These are phyloP conservation scores for Austrolebias charrua DNA, from an alignment of 2,797 vertebrate species.

Conservation along the genomic window DNA sequence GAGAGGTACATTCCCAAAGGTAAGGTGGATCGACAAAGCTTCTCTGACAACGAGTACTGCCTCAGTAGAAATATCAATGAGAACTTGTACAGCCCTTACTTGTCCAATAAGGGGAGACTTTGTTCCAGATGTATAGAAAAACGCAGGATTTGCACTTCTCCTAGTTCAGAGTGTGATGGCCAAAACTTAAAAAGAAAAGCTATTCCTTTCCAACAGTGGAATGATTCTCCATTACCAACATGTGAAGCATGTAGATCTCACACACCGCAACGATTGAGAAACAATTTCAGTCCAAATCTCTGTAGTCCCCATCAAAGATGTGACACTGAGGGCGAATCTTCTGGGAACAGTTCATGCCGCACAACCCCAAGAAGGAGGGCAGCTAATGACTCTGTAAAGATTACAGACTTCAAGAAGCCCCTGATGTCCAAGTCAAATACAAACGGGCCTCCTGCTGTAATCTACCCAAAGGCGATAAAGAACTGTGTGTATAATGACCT, in stretches of 20 bases:
- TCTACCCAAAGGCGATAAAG: constrained; percentile 50
- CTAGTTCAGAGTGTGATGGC: constrained; percentile 19
- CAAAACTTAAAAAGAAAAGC: constrained; percentile 49
- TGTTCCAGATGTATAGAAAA: constrained; percentile 73
- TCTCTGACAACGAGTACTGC: constrained; percentile 67
- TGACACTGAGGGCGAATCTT: constrained; percentile 60
- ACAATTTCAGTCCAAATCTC: constrained; percentile 23
- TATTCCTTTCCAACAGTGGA: constrained; percentile 49
- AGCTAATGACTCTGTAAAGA: constrained; percentile 10
- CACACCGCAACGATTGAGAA: constrained; percentile 30
- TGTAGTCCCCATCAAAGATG: constrained; percentile 6
- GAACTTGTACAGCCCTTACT: constrained; percentile 22
- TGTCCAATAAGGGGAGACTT: constrained; percentile 45
- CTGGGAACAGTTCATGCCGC: constrained; percentile 56
- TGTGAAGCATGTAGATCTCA: constrained; percentile 65
- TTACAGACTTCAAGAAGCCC: constrained; percentile 26
- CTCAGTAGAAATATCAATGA: constrained; percentile 28
- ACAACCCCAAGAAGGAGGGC: constrained; percentile 24
- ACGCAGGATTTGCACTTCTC: constrained; percentile 12
- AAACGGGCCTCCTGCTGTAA: constrained; percentile 35
- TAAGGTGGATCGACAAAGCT: constrained; percentile 49
- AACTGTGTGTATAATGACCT: constrained; percentile 54
- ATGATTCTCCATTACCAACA: constrained; percentile 35
- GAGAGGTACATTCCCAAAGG: constrained; percentile 55
- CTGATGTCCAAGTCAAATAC: constrained; percentile 53